Evolutionary conservation across 1,140 invertebrate genomes (phyloP).

Genomic region (Monochamus saltuarius): DNA sequence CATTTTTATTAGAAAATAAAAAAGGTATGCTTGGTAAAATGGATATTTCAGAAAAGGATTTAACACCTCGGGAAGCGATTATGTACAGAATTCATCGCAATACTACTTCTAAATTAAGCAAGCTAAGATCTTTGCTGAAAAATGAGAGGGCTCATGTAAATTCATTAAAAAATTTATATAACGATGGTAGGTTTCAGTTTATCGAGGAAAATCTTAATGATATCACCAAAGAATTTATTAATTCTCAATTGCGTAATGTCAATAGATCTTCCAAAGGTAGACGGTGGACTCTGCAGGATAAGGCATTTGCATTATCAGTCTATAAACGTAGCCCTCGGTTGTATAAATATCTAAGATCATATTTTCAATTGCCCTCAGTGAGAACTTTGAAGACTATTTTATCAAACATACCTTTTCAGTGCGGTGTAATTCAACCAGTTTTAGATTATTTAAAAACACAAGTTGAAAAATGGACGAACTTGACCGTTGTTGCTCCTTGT

Average conservation of each 20-base stretch:
- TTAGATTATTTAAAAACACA: conserved; percentile 20
- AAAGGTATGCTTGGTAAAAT: conserved; percentile 1
- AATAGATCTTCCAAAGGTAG: neutral
- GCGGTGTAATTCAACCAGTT: conserved; percentile 19
- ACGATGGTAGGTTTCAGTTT: too few relatives aligned
- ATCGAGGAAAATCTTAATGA: too few relatives aligned
- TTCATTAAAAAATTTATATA: neutral
- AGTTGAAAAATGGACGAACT: conserved; percentile 11
- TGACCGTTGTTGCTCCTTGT: conserved; percentile 3
- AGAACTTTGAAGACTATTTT: conserved; percentile 17
- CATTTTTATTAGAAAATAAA: conserved; percentile 10
- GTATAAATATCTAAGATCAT: conserved; percentile 9
- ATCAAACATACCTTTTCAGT: conserved; percentile 17
- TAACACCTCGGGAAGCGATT: conserved; percentile 1
- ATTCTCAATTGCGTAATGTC: neutral
- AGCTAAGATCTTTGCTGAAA: neutral
- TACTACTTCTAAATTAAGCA: conserved; percentile 5
- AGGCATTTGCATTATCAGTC: conserved; percentile 21
- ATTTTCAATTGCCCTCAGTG: neutral
- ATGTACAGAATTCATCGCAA: conserved; percentile 4
- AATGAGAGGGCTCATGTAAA: conserved; percentile 2
- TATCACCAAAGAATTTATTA: too few relatives aligned
- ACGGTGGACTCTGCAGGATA: conserved; percentile 24
- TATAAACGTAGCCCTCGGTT: conserved; percentile 18
- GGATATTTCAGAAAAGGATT: neutral